Conservation (phyloP, 1,140 invertebrate species). For the Drosophila paulistorum region DNA sequence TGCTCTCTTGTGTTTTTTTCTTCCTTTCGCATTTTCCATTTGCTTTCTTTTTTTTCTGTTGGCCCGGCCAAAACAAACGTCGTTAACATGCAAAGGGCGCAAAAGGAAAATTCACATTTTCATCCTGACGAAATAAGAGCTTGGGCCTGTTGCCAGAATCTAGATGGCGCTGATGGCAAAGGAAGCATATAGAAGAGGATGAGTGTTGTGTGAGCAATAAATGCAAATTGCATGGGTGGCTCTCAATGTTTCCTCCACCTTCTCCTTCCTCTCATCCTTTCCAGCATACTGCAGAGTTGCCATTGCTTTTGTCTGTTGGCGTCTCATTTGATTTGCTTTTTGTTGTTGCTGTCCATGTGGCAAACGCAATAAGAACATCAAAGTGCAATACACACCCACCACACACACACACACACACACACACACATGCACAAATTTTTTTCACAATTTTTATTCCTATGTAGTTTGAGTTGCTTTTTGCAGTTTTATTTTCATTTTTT, state of each 20-base stretch:
- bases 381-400: constrained; percentile 60
- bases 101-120: constrained; percentile 58
- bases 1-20: background rate
- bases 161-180: background rate
- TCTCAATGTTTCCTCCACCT: constrained; percentile 63
- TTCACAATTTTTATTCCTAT: constrained; percentile 27
- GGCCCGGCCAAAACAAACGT: constrained; percentile 24
- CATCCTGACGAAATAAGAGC: constrained; percentile 75
- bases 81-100: constrained; percentile 58
- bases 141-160: constrained; percentile 53
- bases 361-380: constrained; percentile 78
- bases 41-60: background rate
- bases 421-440: constrained; percentile 25
- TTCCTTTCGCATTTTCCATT: background rate
- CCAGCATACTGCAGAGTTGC: constrained; percentile 3
- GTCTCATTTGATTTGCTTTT: constrained; percentile 76
- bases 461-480: constrained; percentile 66
- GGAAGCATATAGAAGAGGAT: background rate
- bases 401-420: constrained; percentile 32
- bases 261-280: background rate
- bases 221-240: constrained; percentile 80
- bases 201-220: constrained; percentile 55
- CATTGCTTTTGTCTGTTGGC: constrained; percentile 59
- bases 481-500: constrained; percentile 24
- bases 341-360: constrained; percentile 28